These are phyloP conservation scores for Criorhina ranunculi DNA, from an alignment of 2,888 invertebrate species.

Conservation along the genomic window DNA sequence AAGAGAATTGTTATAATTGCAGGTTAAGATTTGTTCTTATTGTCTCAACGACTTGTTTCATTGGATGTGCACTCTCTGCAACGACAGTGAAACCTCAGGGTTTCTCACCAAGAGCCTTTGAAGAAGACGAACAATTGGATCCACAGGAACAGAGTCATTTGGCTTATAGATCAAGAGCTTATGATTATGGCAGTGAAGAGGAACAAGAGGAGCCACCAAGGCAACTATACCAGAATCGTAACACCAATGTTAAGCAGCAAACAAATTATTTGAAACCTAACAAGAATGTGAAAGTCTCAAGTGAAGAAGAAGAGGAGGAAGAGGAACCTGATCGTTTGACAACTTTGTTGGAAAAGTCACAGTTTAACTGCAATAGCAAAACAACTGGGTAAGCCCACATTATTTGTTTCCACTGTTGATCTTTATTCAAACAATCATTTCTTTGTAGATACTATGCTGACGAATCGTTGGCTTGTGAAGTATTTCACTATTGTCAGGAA, in stretches of 20 bases:
- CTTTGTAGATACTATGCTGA: slow-evolving; percentile 91
- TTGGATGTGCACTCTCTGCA: slow-evolving; percentile 79
- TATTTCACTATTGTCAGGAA: slow-evolving; percentile 97
- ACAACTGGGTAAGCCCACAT: slow-evolving; percentile 87
- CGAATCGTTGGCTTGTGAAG: slow-evolving; percentile 94
- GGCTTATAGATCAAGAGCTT: slow-evolving; percentile 81
- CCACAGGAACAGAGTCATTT: slow-evolving; percentile 84
- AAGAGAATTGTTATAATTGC: neutral
- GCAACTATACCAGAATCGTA: slow-evolving; percentile 81
- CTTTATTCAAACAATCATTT: neutral
- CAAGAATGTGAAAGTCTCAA: slow-evolving; percentile 78
- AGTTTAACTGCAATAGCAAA: slow-evolving; percentile 92
- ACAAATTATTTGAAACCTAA: slow-evolving; percentile 80
- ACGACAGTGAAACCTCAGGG: slow-evolving; percentile 82
- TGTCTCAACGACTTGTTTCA: slow-evolving; percentile 80
- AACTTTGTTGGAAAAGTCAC: slow-evolving; percentile 91
- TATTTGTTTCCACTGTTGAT: neutral
- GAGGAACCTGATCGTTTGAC: slow-evolving; percentile 94
- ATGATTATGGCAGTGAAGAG: slow-evolving; percentile 83
- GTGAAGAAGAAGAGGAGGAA: slow-evolving; percentile 89
- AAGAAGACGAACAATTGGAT: slow-evolving; percentile 82
- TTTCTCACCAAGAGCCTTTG: slow-evolving; percentile 82
- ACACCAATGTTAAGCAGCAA: slow-evolving; percentile 80
- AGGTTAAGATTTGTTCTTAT: slow-evolving; percentile 79
- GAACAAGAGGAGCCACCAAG: slow-evolving; percentile 83